These are phyloP conservation scores for Medauroidea extradentata DNA, from an alignment of 1,140 invertebrate genomes.

Conservation along the genomic window DNA sequence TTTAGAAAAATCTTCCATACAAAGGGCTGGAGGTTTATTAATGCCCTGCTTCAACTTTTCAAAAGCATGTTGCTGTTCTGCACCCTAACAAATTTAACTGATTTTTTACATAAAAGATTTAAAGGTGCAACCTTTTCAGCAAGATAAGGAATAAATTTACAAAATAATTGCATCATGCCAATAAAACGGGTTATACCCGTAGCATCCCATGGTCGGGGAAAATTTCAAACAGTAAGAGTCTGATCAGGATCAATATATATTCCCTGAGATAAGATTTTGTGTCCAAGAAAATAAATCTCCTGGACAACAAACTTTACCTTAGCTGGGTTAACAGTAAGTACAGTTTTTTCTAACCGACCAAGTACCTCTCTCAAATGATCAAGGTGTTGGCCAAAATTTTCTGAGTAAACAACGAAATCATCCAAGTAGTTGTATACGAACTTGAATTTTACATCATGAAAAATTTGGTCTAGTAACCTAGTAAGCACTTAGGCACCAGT, in stretches of 20 bases:
- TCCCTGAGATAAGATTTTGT: neutral
- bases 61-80: neutral
- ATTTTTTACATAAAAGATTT: neutral
- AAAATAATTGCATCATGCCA: neutral
- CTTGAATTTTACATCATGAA: neutral
- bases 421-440: neutral
- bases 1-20: neutral
- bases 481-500: neutral
- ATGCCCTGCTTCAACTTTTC: neutral
- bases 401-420: neutral
- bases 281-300: neutral
- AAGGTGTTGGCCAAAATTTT: neutral
- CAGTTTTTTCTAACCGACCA: neutral
- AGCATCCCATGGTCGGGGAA: neutral
- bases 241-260: neutral
- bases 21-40: neutral
- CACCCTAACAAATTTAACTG: neutral
- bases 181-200: too few species aligned
- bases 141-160: neutral
- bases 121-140: neutral
- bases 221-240: neutral
- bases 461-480: neutral
- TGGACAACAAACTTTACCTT: neutral
- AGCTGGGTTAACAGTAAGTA: neutral
- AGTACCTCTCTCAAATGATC: neutral